These are phyloP conservation scores for Malurus splendens DNA, from an alignment of 2,797 vertebrate species.

Conservation along the genomic window DNA sequence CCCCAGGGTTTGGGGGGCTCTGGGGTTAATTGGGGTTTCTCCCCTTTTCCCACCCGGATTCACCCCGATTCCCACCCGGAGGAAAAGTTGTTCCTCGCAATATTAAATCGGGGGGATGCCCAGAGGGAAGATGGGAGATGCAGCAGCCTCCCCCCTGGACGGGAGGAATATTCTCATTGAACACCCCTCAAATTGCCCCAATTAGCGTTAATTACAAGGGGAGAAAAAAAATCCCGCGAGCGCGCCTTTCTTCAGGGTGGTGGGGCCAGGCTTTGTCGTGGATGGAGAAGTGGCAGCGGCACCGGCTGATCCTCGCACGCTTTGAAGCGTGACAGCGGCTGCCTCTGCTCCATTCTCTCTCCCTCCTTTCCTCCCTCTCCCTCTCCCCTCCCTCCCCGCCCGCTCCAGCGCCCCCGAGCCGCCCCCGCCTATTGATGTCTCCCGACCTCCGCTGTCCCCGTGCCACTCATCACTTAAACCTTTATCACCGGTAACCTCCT, in stretches of 20 bases:
- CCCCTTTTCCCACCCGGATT: background rate
- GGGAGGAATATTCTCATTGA: background rate
- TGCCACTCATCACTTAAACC: background rate
- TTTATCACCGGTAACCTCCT: constrained; percentile 10
- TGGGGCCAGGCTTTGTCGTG: rapidly evolving
- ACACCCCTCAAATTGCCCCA: rapidly evolving
- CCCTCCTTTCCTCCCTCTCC: background rate
- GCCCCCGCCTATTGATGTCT: background rate
- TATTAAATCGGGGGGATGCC: background rate
- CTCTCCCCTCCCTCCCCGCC: background rate
- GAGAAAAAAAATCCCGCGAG: rapidly evolving
- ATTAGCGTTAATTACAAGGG: background rate
- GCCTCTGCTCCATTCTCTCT: background rate
- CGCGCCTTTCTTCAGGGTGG: rapidly evolving
- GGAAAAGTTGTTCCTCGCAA: background rate
- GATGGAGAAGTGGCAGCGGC: background rate
- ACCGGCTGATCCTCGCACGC: background rate
- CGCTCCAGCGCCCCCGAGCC: background rate
- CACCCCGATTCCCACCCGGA: background rate
- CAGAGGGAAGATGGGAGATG: background rate
- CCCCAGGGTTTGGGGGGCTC: background rate
- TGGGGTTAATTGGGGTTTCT: background rate
- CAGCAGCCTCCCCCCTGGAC: background rate
- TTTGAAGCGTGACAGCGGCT: background rate
- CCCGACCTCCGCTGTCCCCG: background rate